These are phyloP conservation scores for Tautogolabrus adspersus DNA, from an alignment of 2,113 vertebrate genomes.

Conservation along the genomic window DNA sequence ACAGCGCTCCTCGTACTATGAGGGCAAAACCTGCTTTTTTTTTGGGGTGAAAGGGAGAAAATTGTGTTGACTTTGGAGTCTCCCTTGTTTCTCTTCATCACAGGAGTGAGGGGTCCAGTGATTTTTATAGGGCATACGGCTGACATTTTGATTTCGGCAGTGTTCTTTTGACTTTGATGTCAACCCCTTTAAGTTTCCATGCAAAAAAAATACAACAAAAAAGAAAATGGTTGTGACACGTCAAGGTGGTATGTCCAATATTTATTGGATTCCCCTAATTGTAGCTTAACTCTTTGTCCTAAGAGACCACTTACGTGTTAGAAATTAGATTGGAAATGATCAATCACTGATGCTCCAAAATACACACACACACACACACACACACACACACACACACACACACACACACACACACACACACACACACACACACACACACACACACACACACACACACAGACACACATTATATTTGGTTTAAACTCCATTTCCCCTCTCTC, in stretches of 20 bases:
- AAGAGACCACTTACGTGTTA: conserved; percentile 46
- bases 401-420: not conserved
- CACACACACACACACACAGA: not conserved
- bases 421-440: not conserved
- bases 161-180: conserved; percentile 82
- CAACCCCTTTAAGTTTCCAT: conserved; percentile 76
- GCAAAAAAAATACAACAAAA: conserved; percentile 7
- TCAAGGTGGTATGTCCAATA: conserved; percentile 68
- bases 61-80: conserved; percentile 87
- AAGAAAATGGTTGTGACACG: conserved; percentile 59
- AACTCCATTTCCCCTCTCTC: conserved; percentile 39
- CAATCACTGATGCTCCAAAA: conserved; percentile 38
- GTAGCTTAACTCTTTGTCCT: conserved; percentile 35
- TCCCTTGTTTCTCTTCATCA: conserved; percentile 84
- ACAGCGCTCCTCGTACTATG: conserved; percentile 68
- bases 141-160: conserved; percentile 82
- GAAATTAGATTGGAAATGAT: conserved; percentile 60
- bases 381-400: not conserved
- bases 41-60: conserved; percentile 65
- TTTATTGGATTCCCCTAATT: conserved; percentile 63
- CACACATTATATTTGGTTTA: conserved; percentile 43
- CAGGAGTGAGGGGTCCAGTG: conserved; percentile 81
- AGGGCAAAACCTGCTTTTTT: conserved; percentile 75
- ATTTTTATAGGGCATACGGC: conserved; percentile 81
- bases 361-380: not conserved